Conservation (phyloP, 2,113 vertebrate species). For the Tychaedon coryphoeus region DNA sequence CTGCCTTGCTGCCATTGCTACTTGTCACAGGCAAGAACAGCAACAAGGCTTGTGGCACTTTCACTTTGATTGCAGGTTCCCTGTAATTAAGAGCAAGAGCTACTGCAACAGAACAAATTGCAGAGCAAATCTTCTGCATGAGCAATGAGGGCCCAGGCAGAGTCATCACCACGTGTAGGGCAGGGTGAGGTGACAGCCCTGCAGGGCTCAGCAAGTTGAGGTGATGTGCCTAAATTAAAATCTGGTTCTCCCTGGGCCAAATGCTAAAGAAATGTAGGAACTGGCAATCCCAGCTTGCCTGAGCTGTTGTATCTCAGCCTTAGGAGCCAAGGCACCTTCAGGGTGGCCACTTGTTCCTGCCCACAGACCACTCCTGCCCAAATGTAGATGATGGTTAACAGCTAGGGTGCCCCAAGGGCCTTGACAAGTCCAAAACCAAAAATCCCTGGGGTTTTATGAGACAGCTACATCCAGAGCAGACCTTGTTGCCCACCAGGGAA, state of each 20-base stretch:
- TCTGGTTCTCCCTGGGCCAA: not conserved
- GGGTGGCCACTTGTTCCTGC: not conserved
- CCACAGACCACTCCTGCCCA: not conserved
- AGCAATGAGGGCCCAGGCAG: not conserved
- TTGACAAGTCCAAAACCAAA: not conserved
- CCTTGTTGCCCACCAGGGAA: not conserved
- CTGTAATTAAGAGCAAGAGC: conserved; percentile 9
- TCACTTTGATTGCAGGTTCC: not conserved
- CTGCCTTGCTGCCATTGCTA: not conserved
- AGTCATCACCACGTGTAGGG: accelerated
- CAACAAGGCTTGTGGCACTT: not conserved
- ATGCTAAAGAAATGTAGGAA: not conserved
- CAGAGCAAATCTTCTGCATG: not conserved
- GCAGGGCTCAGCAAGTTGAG: not conserved
- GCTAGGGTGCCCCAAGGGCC: not conserved
- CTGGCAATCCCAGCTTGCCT: not conserved
- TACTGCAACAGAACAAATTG: not conserved
- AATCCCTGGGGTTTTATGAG: not conserved
- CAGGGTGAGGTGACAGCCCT: not conserved
- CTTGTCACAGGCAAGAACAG: not conserved
- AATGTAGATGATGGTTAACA: not conserved
- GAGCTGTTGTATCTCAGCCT: not conserved
- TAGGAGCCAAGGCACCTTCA: not conserved
- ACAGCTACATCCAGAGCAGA: not conserved
- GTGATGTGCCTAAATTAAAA: not conserved